Evolutionary conservation across 2,888 invertebrate genomes (phyloP).

Genomic region (Anagyrus pseudococci): DNA sequence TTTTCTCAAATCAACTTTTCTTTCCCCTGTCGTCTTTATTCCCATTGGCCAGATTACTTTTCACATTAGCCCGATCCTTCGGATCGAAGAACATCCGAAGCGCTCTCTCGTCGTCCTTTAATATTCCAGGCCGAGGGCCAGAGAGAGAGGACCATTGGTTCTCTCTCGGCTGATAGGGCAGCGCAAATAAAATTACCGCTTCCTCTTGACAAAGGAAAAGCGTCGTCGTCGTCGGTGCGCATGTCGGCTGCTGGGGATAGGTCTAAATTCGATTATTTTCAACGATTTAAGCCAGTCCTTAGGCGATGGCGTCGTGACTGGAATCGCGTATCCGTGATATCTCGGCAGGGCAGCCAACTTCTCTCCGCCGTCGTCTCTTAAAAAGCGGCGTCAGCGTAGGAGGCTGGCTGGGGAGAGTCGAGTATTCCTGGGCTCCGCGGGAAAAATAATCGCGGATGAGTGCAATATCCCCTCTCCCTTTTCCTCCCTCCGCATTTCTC

Average conservation of each 20-base stretch:
- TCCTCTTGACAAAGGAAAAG: neutral
- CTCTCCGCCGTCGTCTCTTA: neutral
- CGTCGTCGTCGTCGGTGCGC: neutral
- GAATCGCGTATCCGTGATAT: constrained; percentile 25
- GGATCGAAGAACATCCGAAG: neutral
- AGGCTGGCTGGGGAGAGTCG: neutral
- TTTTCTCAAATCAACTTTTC: too few species aligned
- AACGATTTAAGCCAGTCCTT: constrained; percentile 19
- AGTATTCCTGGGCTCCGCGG: constrained; percentile 8
- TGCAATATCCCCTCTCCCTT: constrained; percentile 44
- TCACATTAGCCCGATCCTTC: neutral
- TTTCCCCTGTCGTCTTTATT: neutral
- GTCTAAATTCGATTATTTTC: constrained; percentile 30
- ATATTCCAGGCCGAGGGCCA: neutral
- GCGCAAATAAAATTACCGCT: constrained; percentile 14
- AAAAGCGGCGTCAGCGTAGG: neutral
- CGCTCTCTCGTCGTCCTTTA: neutral
- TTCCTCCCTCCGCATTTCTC: constrained; percentile 31
- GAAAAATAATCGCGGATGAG: constrained; percentile 54
- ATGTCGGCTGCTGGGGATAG: too few species aligned
- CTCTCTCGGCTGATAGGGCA: neutral
- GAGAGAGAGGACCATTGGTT: neutral
- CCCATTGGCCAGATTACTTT: neutral
- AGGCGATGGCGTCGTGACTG: constrained; percentile 24
- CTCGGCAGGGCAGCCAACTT: neutral